Conservation (phyloP, 2,888 invertebrate species). For the Crossocerus cetratus region DNA sequence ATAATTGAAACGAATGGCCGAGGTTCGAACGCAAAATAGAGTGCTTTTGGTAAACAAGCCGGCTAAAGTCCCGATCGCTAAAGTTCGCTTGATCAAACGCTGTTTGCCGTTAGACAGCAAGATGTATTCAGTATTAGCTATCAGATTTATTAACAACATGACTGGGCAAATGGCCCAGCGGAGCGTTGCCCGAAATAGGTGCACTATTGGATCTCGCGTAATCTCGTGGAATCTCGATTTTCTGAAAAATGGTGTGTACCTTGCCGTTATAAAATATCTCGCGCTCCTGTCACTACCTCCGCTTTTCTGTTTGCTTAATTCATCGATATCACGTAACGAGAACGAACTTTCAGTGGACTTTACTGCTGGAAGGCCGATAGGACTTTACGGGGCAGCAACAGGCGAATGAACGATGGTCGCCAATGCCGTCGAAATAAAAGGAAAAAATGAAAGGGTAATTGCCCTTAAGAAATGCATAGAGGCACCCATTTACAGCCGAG, state of each 20-base stretch:
- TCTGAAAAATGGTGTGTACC: conserved; percentile 6
- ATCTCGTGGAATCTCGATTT: conserved; percentile 5
- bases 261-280: conserved; percentile 2
- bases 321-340: not conserved
- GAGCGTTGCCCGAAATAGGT: conserved; percentile 4
- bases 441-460: too few relatives aligned
- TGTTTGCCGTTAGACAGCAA: conserved; percentile 11
- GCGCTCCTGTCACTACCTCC: not conserved
- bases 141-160: conserved; percentile 31
- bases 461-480: too few relatives aligned
- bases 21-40: too few relatives aligned
- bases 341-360: not conserved
- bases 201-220: not conserved
- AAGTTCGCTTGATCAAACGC: not conserved
- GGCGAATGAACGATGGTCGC: too few relatives aligned
- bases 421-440: too few relatives aligned
- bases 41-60: too few relatives aligned
- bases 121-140: conserved; percentile 22
- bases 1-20: too few relatives aligned
- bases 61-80: too few relatives aligned
- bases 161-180: conserved; percentile 27
- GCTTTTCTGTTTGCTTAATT: not conserved
- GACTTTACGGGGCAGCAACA: too few relatives aligned
- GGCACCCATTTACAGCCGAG: too few relatives aligned
- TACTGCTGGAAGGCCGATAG: not conserved